Evolutionary conservation across 2,888 invertebrate species (phyloP), one percentile per base, ranked within the genome.

Genomic region (Silvanus unidentatus): DNA sequence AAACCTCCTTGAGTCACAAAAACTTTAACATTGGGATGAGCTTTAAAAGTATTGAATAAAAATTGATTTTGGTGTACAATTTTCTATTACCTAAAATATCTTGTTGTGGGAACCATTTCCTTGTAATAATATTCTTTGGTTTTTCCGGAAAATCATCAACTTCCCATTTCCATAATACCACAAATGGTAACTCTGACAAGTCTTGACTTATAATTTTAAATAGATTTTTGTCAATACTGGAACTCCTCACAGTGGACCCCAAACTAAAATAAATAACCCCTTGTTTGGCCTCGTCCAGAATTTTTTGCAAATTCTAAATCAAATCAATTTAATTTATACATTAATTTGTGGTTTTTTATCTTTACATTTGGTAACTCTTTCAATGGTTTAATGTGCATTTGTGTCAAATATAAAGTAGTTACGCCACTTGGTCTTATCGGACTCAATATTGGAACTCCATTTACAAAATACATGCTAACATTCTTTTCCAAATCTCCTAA

Each of bases 41-140:
- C n/a, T n/a, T n/a, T n/a, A n/a, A n/a, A n/a, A n/a, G n/a, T n/a
- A n/a, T n/a, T n/a, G n/a, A n/a, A n/a, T n/a, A n/a, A n/a, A n/a
- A n/a, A n/a, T n/a, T n/a, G n/a, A n/a, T n/a, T n/a, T n/a, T n/a
- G 8, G 8, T 22, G 3, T 5, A 22, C 8, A 5, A 5, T 5
- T 22, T 5, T 22, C 22, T 22, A 22, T 5, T 22, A 22, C 22
- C 22, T 22, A 22, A 22, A 22, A 75, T 56, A 32, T 32, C 32
- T 32, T 32, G 32, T 32, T 32, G 32, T 5, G 32, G 32, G 5
- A 32, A 32, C 32, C 32, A 32, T 32, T 32, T 32, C 3, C 32
- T 3, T 5, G n/a, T 32, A 8, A 32, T 9, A 12, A 32, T n/a
- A 32, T 32, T 32, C 5, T 32, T 12, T 5, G 32, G 10, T 12